A percentile compares a stretch with the other conserved stretches of the same genome.
Conservation (phyloP, 2,113 vertebrate genomes). For the Pedetes capensis region DNA sequence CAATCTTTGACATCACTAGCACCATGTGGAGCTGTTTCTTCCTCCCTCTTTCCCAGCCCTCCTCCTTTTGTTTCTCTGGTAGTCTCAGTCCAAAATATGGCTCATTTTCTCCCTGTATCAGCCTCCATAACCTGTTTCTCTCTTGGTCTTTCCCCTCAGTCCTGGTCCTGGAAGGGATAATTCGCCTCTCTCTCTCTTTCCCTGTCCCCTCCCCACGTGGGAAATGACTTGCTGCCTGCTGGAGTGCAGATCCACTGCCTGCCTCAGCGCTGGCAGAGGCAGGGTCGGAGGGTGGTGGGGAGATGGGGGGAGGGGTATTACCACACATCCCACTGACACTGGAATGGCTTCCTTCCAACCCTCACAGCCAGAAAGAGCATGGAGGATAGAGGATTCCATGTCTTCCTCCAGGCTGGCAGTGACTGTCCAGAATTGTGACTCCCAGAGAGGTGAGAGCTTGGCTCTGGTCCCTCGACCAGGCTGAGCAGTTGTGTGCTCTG, state of each 20-base stretch:
- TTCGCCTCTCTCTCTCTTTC: neutral
- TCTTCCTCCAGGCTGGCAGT: neutral
- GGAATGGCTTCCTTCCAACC: neutral
- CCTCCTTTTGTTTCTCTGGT: neutral
- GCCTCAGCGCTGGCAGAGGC: neutral
- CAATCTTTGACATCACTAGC: neutral
- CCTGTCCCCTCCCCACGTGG: neutral
- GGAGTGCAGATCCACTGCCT: neutral
- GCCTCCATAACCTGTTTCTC: conserved; percentile 20
- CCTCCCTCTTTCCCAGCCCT: neutral
- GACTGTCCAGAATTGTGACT: neutral
- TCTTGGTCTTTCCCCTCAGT: neutral
- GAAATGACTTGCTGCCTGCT: neutral
- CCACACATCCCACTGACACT: neutral
- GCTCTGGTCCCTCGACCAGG: neutral
- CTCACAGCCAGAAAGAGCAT: neutral
- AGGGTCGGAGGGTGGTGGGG: neutral
- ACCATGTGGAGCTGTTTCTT: neutral
- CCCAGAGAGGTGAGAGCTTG: neutral
- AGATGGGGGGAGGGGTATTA: neutral
- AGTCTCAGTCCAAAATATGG: neutral
- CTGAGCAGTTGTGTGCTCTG: neutral
- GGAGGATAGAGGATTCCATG: neutral
- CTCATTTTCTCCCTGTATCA: neutral
- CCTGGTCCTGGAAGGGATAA: neutral